Conservation (phyloP, 2,113 vertebrate genomes). For the Abramis brama region DNA sequence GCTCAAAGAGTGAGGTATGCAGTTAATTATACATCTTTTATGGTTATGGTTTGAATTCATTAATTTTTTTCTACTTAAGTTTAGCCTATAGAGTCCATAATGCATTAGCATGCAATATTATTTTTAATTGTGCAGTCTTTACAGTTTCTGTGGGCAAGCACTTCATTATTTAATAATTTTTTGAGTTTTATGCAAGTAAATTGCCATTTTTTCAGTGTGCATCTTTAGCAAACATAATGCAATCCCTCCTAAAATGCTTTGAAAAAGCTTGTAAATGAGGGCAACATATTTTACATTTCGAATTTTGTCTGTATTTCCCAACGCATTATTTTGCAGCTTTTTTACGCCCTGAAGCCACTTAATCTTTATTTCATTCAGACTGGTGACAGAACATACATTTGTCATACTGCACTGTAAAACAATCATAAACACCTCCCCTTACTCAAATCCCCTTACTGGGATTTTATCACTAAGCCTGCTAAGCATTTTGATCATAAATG, state of each 20-base stretch:
- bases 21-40: neutral
- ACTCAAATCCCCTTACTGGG: neutral
- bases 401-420: slow-evolving; percentile 6
- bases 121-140: neutral
- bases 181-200: neutral
- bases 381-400: slow-evolving; percentile 5
- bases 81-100: neutral
- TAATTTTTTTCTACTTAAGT: neutral
- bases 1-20: neutral
- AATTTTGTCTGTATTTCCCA: neutral
- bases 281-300: neutral
- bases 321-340: neutral
- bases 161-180: neutral
- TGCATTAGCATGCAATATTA: neutral
- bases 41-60: neutral
- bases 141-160: neutral
- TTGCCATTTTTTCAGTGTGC: neutral
- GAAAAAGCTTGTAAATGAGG: neutral
- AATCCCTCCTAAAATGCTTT: neutral
- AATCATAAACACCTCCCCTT: neutral
- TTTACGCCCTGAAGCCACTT: slow-evolving; percentile 2
- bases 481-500: slow-evolving; percentile 63
- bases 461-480: slow-evolving; percentile 63
- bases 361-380: slow-evolving; percentile 30
- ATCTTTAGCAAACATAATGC: neutral